These are phyloP conservation scores for Slavum lentiscoides DNA, from an alignment of 2,888 invertebrate species.

Conservation along the genomic window DNA sequence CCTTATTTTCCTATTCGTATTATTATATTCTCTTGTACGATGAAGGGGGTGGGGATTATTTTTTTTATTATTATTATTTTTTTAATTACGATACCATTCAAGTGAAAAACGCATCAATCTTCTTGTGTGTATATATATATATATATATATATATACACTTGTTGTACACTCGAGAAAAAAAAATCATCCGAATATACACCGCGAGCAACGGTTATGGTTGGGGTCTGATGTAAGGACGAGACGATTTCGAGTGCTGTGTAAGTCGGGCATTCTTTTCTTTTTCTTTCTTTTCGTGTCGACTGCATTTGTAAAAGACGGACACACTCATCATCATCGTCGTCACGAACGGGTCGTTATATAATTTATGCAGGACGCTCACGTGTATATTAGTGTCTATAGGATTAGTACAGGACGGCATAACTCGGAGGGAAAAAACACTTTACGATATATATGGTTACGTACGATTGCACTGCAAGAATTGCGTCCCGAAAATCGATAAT, in stretches of 20 bases:
- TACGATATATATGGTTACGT: too few relatives aligned
- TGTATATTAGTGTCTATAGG: too few relatives aligned
- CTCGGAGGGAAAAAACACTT: too few relatives aligned
- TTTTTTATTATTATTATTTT: neutral
- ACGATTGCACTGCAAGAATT: too few relatives aligned
- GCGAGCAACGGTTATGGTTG: neutral
- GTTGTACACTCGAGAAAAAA: too few relatives aligned
- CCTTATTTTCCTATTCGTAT: too few relatives aligned
- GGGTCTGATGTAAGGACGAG: neutral
- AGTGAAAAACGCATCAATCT: conserved; percentile 40
- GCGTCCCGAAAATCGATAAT: too few relatives aligned
- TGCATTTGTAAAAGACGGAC: neutral
- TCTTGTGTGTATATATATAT: too few relatives aligned
- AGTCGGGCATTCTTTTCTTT: neutral
- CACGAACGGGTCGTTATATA: neutral
- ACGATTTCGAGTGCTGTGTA: neutral
- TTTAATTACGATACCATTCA: conserved; percentile 43
- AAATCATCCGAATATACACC: neutral
- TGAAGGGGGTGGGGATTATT: neutral
- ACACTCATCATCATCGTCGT: conserved; percentile 36
- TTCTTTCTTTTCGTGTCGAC: neutral
- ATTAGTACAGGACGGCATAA: too few relatives aligned
- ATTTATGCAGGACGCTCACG: conserved; percentile 35
- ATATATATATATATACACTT: too few relatives aligned
- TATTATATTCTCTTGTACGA: neutral